These are phyloP conservation scores for Contarinia nasturtii DNA, from an alignment of 1,140 invertebrate genomes.

Conservation along the genomic window DNA sequence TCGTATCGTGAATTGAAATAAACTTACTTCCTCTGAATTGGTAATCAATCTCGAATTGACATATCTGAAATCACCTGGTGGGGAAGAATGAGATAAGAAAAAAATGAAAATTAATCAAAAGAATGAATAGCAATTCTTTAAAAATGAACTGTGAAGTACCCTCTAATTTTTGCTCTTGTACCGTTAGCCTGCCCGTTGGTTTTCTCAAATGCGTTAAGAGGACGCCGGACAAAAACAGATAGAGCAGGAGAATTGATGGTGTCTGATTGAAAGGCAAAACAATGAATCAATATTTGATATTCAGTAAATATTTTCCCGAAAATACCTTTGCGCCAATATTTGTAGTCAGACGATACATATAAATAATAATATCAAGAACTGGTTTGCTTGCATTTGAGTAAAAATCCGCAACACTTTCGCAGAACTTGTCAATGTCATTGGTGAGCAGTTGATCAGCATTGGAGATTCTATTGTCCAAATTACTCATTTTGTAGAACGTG, in stretches of 20 bases:
- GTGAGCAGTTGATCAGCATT: conserved; percentile 94
- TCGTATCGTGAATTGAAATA: too few species aligned
- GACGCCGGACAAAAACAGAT: conserved; percentile 66
- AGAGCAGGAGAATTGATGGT: conserved; percentile 67
- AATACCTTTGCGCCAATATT: conserved; percentile 53
- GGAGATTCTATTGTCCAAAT: conserved; percentile 82
- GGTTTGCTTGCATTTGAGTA: conserved; percentile 98
- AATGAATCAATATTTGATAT: too few species aligned
- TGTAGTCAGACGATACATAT: conserved; percentile 74
- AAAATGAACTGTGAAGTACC: too few species aligned
- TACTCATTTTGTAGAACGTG: conserved; percentile 94
- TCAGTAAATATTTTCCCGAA: conserved; percentile 5
- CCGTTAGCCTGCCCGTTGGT: conserved; percentile 74
- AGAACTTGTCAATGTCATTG: conserved; percentile 94
- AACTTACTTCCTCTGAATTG: conserved; percentile 72
- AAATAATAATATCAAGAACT: conserved; percentile 81
- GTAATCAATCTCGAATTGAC: conserved; percentile 92
- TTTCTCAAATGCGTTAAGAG: conserved; percentile 60
- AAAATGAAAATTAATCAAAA: too few species aligned
- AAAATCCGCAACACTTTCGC: conserved; percentile 80
- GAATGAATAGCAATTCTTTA: too few species aligned
- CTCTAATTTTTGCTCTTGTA: conserved; percentile 87
- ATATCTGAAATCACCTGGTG: conserved; percentile 90
- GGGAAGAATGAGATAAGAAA: too few species aligned
- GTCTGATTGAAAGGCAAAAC: conserved; percentile 36